phyloP scores from a whole-genome alignment of 2,888 invertebrate genomes.

The Elysia crispata region DNA sequence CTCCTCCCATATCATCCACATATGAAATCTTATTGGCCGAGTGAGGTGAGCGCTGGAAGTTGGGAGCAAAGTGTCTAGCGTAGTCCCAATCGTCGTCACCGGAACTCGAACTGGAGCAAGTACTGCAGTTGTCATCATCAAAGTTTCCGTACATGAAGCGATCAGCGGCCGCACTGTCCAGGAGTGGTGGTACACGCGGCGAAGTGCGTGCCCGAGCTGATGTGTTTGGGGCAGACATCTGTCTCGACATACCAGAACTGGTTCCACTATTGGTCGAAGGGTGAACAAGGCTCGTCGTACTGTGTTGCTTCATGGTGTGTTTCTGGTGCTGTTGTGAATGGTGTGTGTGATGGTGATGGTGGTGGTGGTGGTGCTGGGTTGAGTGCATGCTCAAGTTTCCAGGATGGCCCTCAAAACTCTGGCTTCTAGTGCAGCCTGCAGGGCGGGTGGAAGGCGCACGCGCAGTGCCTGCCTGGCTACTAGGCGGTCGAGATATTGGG shows the following conservation, averaged over 20 bases:
- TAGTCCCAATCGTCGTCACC: conserved; percentile 91
- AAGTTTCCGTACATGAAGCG: conserved; percentile 52
- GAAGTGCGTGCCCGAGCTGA: neutral
- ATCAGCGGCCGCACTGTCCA: conserved; percentile 40
- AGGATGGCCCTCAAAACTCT: conserved; percentile 70
- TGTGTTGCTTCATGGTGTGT: conserved; percentile 27
- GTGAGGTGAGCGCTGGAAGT: conserved; percentile 83
- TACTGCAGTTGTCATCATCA: conserved; percentile 85
- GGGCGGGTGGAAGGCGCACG: conserved; percentile 20
- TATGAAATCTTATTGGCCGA: conserved; percentile 89
- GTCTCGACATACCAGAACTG: too few relatives aligned
- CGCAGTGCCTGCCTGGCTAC: conserved; percentile 31
- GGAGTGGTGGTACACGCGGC: neutral
- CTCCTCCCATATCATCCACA: conserved; percentile 86
- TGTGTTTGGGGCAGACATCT: conserved; percentile 12
- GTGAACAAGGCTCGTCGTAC: conserved; percentile 25
- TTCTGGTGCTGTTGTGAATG: conserved; percentile 7
- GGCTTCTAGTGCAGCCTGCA: conserved; percentile 65
- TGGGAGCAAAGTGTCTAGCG: conserved; percentile 78
- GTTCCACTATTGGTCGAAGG: neutral
- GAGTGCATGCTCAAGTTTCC: conserved; percentile 44
- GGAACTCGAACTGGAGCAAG: conserved; percentile 85
- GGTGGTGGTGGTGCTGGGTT: conserved; percentile 3
- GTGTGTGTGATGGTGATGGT: neutral
- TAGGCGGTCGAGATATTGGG: conserved; percentile 71